Percentiles rank a stretch among this genome's conserved stretches.
These are phyloP conservation scores for Dinomys branickii DNA, from an alignment of 2,113 vertebrate species.

Conservation along the genomic window DNA sequence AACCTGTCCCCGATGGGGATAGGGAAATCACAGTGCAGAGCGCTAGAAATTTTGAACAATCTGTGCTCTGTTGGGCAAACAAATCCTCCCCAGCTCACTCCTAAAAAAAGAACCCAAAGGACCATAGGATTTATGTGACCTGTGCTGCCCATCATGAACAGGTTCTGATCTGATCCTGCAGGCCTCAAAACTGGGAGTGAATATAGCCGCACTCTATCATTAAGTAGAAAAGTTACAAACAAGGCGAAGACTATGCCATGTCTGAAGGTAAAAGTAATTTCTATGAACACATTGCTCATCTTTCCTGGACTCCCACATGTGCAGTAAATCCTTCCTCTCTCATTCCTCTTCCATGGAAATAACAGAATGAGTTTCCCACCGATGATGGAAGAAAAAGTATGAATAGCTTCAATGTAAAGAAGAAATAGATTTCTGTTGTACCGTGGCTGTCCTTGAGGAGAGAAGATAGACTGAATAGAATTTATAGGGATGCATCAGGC, in stretches of 20 bases:
- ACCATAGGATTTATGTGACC: background rate
- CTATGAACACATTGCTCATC: background rate
- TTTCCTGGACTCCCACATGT: background rate
- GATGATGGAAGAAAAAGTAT: background rate
- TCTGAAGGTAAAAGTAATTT: background rate
- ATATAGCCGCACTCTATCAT: background rate
- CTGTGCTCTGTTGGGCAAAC: background rate
- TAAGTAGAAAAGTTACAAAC: slow-evolving; percentile 1
- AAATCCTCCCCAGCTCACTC: background rate
- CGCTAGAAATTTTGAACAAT: background rate
- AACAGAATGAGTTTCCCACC: background rate
- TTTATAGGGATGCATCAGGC: background rate
- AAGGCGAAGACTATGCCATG: background rate
- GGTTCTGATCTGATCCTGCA: background rate
- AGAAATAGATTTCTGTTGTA: background rate
- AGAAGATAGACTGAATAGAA: background rate
- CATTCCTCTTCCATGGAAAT: background rate
- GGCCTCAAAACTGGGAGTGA: background rate
- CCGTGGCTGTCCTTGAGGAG: background rate
- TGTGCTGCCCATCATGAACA: background rate
- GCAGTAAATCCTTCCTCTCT: background rate
- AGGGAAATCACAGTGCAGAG: background rate
- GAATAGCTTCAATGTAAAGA: background rate
- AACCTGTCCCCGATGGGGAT: background rate
- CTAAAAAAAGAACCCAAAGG: background rate